Evolutionary conservation across 2,888 invertebrate species (phyloP).

Genomic region (Cantharis rufa): DNA sequence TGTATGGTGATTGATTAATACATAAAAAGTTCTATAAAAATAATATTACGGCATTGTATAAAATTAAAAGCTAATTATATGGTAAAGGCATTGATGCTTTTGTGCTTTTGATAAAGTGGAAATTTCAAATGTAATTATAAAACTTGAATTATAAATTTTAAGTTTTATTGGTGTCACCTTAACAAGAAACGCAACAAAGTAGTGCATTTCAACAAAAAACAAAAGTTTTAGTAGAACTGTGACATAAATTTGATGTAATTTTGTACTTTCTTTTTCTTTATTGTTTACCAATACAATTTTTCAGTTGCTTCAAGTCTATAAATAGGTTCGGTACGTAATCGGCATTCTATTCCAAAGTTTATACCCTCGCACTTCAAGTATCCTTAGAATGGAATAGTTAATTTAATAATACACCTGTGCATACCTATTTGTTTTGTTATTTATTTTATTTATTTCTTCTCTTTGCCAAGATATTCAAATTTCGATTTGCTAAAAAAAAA

Average conservation of each 20-base stretch:
- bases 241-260: background rate
- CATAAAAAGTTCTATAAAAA: background rate
- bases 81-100: background rate
- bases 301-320: constrained; percentile 3
- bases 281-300: background rate
- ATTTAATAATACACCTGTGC: constrained; percentile 5
- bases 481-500: background rate
- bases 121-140: background rate
- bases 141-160: background rate
- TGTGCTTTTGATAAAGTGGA: background rate
- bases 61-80: background rate
- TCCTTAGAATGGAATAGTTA: constrained; percentile 1
- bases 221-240: background rate
- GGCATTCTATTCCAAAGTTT: background rate
- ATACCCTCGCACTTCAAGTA: background rate
- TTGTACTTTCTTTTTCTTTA: background rate
- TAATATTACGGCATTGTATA: background rate
- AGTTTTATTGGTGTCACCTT: background rate
- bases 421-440: background rate
- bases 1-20: background rate
- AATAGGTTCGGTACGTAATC: constrained; percentile 2
- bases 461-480: background rate
- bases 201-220: background rate
- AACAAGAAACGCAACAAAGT: background rate
- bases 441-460: background rate